Evolutionary conservation across 2,797 vertebrate species (phyloP).

Genomic region (Picus viridis): DNA sequence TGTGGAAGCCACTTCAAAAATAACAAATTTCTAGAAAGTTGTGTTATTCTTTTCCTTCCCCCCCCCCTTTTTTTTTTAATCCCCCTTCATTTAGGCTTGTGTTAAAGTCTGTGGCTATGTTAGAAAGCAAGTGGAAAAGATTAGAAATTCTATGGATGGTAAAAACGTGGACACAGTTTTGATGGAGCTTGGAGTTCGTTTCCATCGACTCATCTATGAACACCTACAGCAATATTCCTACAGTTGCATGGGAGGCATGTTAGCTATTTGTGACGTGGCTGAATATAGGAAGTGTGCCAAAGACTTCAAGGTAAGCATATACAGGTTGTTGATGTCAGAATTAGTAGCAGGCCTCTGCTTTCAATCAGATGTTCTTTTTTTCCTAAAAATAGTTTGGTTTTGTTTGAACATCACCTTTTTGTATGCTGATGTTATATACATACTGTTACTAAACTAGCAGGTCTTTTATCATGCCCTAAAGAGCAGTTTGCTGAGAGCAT

Average conservation of each 20-base stretch:
- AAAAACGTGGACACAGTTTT: slow-evolving; percentile 98
- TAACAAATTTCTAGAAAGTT: neutral
- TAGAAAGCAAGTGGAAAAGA: slow-evolving; percentile 95
- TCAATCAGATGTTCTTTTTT: neutral
- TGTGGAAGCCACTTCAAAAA: neutral
- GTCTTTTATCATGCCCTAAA: neutral
- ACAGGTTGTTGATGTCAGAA: neutral
- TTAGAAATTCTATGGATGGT: slow-evolving; percentile 96
- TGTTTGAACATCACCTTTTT: neutral
- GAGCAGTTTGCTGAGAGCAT: neutral
- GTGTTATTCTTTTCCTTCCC: neutral
- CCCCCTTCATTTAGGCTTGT: slow-evolving; percentile 85
- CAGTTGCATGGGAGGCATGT: slow-evolving; percentile 99
- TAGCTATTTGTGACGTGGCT: slow-evolving; percentile 98
- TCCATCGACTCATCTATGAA: slow-evolving; percentile 96
- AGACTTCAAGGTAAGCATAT: slow-evolving; percentile 91
- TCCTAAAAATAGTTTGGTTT: neutral
- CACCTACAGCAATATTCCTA: slow-evolving; percentile 98
- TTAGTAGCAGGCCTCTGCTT: neutral
- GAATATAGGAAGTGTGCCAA: slow-evolving; percentile 98
- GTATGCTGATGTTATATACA: neutral
- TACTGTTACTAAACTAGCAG: neutral
- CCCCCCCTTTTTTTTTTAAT: too few species aligned
- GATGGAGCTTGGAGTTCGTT: slow-evolving; percentile 95
- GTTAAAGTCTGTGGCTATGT: slow-evolving; percentile 95